Evolutionary conservation across 2,113 vertebrate genomes (phyloP).

Genomic region (Myrmophylax atrothorax): DNA sequence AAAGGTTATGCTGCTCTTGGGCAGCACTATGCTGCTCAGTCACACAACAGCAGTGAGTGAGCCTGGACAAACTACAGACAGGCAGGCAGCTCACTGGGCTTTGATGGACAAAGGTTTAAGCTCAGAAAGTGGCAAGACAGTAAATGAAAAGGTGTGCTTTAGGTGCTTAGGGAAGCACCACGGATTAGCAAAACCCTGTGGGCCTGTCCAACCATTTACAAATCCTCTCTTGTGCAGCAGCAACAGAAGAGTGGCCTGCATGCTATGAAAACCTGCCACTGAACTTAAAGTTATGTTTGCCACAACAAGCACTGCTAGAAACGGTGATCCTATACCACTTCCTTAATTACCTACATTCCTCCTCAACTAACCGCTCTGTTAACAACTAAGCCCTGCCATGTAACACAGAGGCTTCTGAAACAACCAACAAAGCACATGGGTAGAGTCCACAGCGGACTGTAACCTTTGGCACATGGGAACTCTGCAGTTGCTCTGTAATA

Average conservation of each 20-base stretch:
- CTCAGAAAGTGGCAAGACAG: neutral
- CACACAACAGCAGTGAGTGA: neutral
- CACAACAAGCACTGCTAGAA: neutral
- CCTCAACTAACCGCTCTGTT: neutral
- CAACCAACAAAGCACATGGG: neutral
- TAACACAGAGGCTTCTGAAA: neutral
- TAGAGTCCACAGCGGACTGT: neutral
- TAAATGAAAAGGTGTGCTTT: neutral
- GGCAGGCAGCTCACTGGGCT: neutral
- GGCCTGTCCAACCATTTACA: rapidly evolving
- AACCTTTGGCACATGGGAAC: neutral
- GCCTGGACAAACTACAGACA: neutral
- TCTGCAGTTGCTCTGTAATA: neutral
- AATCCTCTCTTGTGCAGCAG: neutral
- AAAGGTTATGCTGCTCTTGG: neutral
- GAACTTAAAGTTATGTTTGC: neutral
- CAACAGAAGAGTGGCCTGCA: neutral
- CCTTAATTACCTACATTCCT: neutral
- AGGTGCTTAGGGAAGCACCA: neutral
- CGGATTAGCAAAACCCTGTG: neutral
- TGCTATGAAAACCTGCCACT: neutral
- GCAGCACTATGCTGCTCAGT: neutral
- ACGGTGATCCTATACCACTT: neutral
- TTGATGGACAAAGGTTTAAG: neutral
- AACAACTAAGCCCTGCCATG: neutral